Conservation (phyloP, 2,797 vertebrate species). For the Simalia tracyae region DNA sequence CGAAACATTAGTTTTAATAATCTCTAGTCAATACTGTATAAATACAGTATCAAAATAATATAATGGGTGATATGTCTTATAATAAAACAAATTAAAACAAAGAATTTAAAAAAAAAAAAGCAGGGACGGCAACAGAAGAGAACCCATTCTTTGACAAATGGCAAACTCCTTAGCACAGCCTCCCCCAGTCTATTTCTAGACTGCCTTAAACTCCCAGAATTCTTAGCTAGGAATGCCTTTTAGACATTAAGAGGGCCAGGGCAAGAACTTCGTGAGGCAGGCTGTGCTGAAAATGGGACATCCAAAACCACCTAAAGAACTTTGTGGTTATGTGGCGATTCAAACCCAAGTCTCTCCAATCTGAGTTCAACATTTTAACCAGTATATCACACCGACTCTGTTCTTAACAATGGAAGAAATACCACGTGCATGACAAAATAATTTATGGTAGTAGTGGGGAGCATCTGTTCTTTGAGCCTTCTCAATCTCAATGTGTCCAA, state of each 20-base stretch:
- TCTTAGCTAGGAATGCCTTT: not conserved
- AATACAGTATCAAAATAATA: no score
- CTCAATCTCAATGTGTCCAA: not conserved
- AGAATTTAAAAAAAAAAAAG: not conserved
- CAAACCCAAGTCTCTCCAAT: not conserved
- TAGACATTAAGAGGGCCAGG: not conserved
- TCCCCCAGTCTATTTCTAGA: not conserved
- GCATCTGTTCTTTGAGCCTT: not conserved
- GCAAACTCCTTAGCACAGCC: not conserved
- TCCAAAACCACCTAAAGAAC: not conserved
- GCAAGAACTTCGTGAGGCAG: not conserved
- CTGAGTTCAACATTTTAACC: not conserved
- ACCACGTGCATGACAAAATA: not conserved
- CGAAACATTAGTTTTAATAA: not conserved
- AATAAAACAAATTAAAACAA: not conserved
- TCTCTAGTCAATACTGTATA: not conserved
- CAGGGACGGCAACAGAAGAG: not conserved
- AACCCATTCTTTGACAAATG: not conserved
- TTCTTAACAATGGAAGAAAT: not conserved
- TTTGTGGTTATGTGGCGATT: not conserved
- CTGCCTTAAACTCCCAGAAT: not conserved
- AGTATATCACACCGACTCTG: not conserved
- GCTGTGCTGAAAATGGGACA: not conserved
- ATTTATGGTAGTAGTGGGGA: not conserved
- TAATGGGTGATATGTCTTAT: not conserved